Evolutionary conservation across 1,140 invertebrate genomes (phyloP), one percentile per base, ranked within the genome.

Genomic region (Thaumatotibia leucotreta): DNA sequence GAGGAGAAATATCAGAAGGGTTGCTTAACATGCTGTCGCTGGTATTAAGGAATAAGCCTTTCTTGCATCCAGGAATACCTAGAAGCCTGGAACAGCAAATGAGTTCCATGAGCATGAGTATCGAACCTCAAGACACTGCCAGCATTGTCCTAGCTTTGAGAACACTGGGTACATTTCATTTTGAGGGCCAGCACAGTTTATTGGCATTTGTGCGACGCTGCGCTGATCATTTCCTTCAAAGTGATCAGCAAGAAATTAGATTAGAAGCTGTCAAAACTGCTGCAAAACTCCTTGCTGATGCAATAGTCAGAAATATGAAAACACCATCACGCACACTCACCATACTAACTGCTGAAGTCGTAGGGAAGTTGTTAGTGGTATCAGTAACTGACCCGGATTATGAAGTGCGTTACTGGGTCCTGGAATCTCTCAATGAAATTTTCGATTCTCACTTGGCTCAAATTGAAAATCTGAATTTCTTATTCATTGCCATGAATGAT

Each of bases 401-500:
- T 23, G 97, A 99, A 89, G 98, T 99, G 1, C 93, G 99, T 3
- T 96, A 97, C 74, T 96, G 97, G 92, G 99, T 99, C 0, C 91
- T 99, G 1, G 95, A 96, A 49, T 99, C 97, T 0, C 87, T 99
- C n/a, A 97, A 99, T 80, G 95, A 97, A 67, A 95, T 95, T 8
- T 99, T 99, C 91, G 97, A 99, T 79, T 94, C 94, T 20, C 97
- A 99, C 86, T 89, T 99, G 39, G 98, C 98, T 0, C 98, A 99
- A 91, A 96, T 98, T 1, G 98, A 99, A 87, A 99, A 98, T 71
- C 91, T 99, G 0, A 97, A 96, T 72, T 96, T 96, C 0, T 91
- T 99, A 5, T 99, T 99, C 77, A 95, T 99, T 23, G 97, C 97
- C 0, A 94, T 99, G 86, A 97, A 99, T 89, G 99, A 99, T 85